Conservation (phyloP, 2,113 vertebrate species). For the Genyomyrus donnyi region DNA sequence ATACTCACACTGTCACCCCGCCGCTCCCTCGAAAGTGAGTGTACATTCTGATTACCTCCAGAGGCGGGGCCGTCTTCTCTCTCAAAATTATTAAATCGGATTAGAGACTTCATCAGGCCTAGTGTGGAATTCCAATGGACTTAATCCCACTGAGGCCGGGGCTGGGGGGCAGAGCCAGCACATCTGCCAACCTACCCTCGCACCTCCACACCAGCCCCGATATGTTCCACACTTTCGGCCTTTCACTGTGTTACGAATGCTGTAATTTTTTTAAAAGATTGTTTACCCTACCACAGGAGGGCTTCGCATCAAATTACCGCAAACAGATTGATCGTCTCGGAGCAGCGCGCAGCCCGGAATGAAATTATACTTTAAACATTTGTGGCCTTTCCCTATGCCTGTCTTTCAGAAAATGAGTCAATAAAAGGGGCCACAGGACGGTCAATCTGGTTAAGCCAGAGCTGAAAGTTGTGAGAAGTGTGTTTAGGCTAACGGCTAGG, state of each 20-base stretch:
- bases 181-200: background rate
- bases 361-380: conserved; percentile 15
- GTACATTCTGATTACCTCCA: conserved; percentile 10
- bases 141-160: background rate
- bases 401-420: conserved; percentile 17
- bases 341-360: background rate
- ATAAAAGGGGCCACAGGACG: background rate
- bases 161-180: background rate
- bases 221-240: background rate
- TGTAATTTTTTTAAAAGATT: conserved; percentile 1
- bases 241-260: background rate
- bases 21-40: conserved; percentile 3
- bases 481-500: background rate
- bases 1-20: background rate
- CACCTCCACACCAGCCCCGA: background rate
- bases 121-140: conserved; percentile 6
- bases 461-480: conserved; percentile 4
- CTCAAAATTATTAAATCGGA: conserved; percentile 24
- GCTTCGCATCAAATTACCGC: background rate
- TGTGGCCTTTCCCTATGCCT: conserved; percentile 2
- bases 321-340: conserved; percentile 1
- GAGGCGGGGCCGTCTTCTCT: background rate
- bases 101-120: conserved; percentile 13
- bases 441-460: conserved; percentile 10
- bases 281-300: background rate